Conservation (phyloP, 2,797 vertebrate species). For the Pteropus rufus region DNA sequence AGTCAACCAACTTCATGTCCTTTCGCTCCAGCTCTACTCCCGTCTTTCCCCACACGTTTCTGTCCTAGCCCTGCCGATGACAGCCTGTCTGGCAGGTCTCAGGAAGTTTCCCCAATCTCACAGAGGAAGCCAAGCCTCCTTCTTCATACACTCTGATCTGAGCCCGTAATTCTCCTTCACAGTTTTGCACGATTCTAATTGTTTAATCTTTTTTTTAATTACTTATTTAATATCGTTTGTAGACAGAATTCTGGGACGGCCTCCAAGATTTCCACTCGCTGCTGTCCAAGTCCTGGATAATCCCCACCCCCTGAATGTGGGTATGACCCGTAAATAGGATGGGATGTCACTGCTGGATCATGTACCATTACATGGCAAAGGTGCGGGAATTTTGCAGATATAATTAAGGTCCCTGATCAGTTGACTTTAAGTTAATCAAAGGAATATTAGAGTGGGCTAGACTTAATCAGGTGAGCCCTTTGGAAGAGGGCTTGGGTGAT, state of each 20-base stretch:
- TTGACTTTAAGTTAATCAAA: background rate
- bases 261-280: background rate
- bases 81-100: background rate
- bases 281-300: background rate
- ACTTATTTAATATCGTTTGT: background rate
- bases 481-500: background rate
- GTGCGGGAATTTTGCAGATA: background rate
- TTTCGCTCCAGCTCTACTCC: background rate
- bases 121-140: background rate
- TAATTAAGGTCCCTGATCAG: background rate
- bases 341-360: background rate
- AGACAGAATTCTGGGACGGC: background rate
- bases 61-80: background rate
- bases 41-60: background rate
- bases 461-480: background rate
- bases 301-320: background rate
- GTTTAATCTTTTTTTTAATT: background rate
- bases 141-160: background rate
- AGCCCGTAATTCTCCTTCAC: background rate
- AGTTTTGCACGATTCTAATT: background rate
- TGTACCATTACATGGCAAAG: background rate
- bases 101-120: background rate
- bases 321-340: background rate
- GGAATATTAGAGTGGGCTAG: background rate
- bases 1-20: background rate